A percentile compares a stretch with the other conserved stretches of the same genome.
Evolutionary conservation across 2,797 vertebrate species (phyloP).

Genomic region (Myotis pilosus): DNA sequence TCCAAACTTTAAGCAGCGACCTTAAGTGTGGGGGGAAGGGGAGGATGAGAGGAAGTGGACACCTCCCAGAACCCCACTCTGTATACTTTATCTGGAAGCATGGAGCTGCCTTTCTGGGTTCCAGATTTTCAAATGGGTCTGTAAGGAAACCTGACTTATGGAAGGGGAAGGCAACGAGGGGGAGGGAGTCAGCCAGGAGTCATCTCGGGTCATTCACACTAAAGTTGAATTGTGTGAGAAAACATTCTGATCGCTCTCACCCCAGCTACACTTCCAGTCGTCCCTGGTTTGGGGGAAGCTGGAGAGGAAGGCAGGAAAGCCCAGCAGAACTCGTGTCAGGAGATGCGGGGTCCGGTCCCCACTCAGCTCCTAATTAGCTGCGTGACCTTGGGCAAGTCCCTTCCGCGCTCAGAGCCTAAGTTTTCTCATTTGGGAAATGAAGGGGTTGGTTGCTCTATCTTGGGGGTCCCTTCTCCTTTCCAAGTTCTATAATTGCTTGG

Average conservation of each 20-base stretch:
- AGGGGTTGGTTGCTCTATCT: neutral
- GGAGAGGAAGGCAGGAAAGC: neutral
- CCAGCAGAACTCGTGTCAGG: neutral
- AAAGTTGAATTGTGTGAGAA: constrained; percentile 55
- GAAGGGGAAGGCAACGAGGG: neutral
- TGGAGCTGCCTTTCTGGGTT: neutral
- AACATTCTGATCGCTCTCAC: neutral
- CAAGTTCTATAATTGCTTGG: neutral
- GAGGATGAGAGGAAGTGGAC: neutral
- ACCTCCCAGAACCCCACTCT: neutral
- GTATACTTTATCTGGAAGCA: neutral
- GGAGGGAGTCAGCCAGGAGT: neutral
- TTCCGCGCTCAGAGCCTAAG: neutral
- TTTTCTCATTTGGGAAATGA: constrained; percentile 18
- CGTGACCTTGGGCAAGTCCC: constrained; percentile 71
- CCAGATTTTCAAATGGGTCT: neutral
- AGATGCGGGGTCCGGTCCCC: neutral
- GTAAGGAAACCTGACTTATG: neutral
- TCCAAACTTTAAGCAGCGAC: constrained; percentile 63
- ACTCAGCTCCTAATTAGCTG: neutral
- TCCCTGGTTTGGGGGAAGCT: neutral
- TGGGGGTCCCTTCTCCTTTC: neutral
- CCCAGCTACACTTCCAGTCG: neutral
- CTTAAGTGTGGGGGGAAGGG: constrained; percentile 16
- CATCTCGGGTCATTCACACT: constrained; percentile 41